Evolutionary conservation across 2,888 invertebrate species (phyloP).

Genomic region (Hypselothyrea guttata): DNA sequence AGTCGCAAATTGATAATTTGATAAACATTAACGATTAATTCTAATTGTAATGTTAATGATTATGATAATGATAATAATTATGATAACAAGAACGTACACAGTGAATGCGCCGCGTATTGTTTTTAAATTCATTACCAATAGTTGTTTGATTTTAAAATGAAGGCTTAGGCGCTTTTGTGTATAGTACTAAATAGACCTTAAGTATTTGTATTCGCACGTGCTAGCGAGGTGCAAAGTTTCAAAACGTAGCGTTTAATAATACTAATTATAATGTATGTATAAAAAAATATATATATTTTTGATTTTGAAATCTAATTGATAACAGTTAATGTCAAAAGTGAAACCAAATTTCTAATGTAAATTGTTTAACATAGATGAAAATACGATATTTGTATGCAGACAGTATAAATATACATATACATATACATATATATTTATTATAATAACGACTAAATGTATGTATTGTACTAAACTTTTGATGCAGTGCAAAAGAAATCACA

Average conservation of each 20-base stretch:
- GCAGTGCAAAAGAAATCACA: constrained; percentile 16
- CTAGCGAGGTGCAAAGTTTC: constrained; percentile 41
- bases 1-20: constrained; percentile 24
- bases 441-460: constrained; percentile 29
- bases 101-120: not conserved
- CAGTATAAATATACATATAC: constrained; percentile 1
- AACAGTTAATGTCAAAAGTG: constrained; percentile 35
- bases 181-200: constrained; percentile 53
- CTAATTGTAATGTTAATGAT: constrained; percentile 12
- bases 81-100: not conserved
- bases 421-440: constrained; percentile 18
- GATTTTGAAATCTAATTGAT: constrained; percentile 28
- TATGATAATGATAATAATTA: constrained; percentile 8
- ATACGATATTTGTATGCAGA: constrained; percentile 9
- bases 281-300: constrained; percentile 45
- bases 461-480: constrained; percentile 44
- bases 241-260: constrained; percentile 14
- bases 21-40: constrained; percentile 11
- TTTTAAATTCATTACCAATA: constrained; percentile 11
- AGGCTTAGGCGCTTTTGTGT: constrained; percentile 53
- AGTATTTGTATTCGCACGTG: constrained; percentile 46
- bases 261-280: constrained; percentile 24
- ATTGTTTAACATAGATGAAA: constrained; percentile 55
- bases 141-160: constrained; percentile 4
- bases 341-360: constrained; percentile 66